Evolutionary conservation across 2,888 invertebrate species (phyloP), one percentile per base, ranked within the genome.

Genomic region (Gastracanthus pulcherrimus): DNA sequence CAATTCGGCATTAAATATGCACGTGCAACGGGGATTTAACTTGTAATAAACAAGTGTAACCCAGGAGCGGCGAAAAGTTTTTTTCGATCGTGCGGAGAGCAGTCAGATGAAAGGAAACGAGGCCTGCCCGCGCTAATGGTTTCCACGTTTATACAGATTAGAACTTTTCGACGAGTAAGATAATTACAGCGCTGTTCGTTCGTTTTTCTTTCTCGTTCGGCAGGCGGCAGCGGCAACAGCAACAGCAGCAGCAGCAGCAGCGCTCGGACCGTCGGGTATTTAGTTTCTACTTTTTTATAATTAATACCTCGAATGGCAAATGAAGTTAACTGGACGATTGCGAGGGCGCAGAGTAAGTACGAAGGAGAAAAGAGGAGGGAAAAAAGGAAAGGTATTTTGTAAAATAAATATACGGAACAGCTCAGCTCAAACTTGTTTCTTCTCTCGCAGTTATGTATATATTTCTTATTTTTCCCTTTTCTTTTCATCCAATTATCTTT

Each of bases 271-370:
- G 86, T 84, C 84, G 87, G 88, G 87, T 89, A 89, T 89, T 90
- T 88, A 89, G 89, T 89, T 89, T 88, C 88, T 87, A 88, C 89
- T 89, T 89, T 88, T 88, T 89, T 88, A 89, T 89, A 89, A 90
- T 90, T 90, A 89, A 90, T 89, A 89, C 89, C 87, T 86, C 87
- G 87, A 88, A 86, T 87, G 88, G 87, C 87, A 86, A 89, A 89
- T 87, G 87, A 89, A 89, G 89, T 89, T 87, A 85, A 86, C 84
- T 48, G 74, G 76, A 77, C 80, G 77, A 80, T 77, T 80, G 77
- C 82, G 79, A 71, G 84, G 58, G 83, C 75, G 76, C 45, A 23
- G 41, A 66, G 60, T 7, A 16, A 66, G 55, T 7, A 16, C 69
- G 48, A 48, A n/a, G 9, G 62, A 55, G 80, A 84, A n/a, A n/a